Evolutionary conservation across 2,113 vertebrate genomes (phyloP).

Genomic region (Canis aureus): DNA sequence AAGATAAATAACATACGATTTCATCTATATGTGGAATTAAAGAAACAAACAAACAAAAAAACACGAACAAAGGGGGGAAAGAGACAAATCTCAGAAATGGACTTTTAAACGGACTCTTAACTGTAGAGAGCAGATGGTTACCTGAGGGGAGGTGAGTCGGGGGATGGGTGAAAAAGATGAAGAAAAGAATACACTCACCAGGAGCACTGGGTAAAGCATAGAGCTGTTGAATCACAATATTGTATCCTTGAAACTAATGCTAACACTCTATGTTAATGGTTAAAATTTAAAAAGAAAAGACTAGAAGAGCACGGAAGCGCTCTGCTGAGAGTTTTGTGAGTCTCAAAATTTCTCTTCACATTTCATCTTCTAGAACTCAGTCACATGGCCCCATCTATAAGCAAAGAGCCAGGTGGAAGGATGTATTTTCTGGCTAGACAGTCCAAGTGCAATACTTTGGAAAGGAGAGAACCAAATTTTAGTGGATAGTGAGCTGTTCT

Average conservation of each 20-base stretch:
- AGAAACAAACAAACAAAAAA: neutral
- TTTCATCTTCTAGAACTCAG: neutral
- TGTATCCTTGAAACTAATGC: neutral
- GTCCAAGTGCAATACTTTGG: neutral
- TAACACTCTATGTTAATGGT: neutral
- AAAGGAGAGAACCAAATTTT: neutral
- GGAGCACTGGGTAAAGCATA: neutral
- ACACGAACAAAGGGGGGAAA: neutral
- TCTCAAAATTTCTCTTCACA: neutral
- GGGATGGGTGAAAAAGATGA: neutral
- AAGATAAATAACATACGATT: neutral
- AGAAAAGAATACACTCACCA: neutral
- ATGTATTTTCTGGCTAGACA: neutral
- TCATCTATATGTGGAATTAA: neutral
- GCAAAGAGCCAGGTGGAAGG: rapidly evolving
- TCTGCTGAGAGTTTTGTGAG: neutral
- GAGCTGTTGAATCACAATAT: neutral
- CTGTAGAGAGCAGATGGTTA: neutral
- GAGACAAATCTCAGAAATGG: neutral
- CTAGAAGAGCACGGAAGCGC: neutral
- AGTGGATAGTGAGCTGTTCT: neutral
- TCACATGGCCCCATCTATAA: neutral
- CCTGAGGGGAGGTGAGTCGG: neutral
- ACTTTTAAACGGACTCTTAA: neutral
- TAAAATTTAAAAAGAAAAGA: neutral